phyloP scores from a whole-genome alignment of 2,113 vertebrate species.

The Myodes glareolus region DNA sequence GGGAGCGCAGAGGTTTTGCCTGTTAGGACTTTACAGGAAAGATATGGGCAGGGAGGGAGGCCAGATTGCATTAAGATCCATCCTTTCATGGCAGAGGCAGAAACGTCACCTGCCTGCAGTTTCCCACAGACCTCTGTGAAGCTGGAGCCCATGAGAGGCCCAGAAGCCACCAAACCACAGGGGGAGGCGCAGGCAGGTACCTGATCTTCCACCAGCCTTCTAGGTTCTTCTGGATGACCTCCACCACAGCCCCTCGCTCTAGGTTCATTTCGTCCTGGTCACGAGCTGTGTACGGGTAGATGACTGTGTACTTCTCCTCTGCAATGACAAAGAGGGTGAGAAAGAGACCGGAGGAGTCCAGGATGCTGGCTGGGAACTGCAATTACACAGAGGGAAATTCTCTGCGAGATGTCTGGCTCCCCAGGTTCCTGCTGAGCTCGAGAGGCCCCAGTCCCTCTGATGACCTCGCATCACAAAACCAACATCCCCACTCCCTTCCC shows the following conservation, averaged over 20 bases:
- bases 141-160: not conserved
- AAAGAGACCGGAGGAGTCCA: not conserved
- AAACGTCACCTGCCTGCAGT: not conserved
- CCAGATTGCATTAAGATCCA: not conserved
- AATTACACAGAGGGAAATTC: not conserved
- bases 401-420: not conserved
- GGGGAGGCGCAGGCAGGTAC: constrained; percentile 79
- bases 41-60: not conserved
- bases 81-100: not conserved
- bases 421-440: not conserved
- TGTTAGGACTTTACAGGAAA: not conserved
- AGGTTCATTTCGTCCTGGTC: constrained; percentile 97
- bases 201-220: constrained; percentile 99
- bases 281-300: constrained; percentile 94
- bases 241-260: constrained; percentile 94
- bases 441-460: not conserved
- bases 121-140: not conserved
- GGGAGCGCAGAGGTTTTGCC: not conserved
- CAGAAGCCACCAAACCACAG: not conserved
- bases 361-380: not conserved
- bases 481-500: too few relatives aligned
- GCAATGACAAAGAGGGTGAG: constrained; percentile 67
- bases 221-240: constrained; percentile 98
- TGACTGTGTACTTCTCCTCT: constrained; percentile 97
- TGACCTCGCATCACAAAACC: not conserved